Evolutionary conservation across 2,113 vertebrate genomes (phyloP).

Genomic region (Genyomyrus donnyi): DNA sequence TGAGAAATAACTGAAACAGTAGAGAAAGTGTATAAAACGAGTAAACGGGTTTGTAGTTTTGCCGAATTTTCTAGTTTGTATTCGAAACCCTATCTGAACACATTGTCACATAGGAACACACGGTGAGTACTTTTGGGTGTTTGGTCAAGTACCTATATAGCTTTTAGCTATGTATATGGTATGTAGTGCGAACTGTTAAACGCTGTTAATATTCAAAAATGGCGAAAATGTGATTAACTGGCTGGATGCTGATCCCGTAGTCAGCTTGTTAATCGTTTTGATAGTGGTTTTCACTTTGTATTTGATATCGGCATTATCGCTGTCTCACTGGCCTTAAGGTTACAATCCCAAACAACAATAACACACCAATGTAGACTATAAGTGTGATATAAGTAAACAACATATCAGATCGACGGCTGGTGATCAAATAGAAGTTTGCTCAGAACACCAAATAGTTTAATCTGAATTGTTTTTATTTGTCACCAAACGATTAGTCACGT

Average conservation of each 20-base stretch:
- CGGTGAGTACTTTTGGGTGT: neutral
- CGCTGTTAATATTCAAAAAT: neutral
- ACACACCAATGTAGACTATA: neutral
- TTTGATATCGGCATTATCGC: neutral
- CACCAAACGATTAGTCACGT: neutral
- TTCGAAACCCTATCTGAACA: neutral
- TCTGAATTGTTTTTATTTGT: neutral
- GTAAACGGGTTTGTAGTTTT: neutral
- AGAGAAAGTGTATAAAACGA: neutral
- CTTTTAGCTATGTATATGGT: neutral
- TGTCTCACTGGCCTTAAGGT: neutral
- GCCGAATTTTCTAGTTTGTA: neutral
- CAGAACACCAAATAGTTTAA: neutral
- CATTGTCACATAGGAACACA: neutral
- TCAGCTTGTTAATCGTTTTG: neutral
- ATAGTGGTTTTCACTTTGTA: neutral
- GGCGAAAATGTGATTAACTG: neutral
- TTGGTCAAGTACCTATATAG: neutral
- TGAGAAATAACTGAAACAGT: neutral
- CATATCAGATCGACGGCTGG: neutral
- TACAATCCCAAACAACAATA: neutral
- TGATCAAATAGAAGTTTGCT: neutral
- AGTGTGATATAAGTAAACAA: neutral
- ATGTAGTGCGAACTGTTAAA: neutral
- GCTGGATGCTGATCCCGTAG: neutral